Conservation (phyloP, 2,888 invertebrate genomes). For the Branchellion lobata region DNA sequence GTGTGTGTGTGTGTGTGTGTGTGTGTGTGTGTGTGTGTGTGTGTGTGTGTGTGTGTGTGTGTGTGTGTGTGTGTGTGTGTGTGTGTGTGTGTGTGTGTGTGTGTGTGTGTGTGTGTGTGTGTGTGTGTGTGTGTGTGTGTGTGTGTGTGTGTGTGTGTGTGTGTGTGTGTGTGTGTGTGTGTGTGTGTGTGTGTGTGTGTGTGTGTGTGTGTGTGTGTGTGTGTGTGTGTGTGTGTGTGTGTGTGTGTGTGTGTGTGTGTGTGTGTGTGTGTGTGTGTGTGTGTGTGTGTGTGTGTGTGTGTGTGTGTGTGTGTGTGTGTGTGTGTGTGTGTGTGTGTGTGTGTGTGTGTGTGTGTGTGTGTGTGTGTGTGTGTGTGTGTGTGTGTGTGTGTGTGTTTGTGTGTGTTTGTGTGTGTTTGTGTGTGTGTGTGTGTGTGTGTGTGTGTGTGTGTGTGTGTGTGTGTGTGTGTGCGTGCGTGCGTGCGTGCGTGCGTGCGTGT, state of each 20-base stretch:
- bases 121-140: conserved; percentile 39
- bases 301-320: conserved; percentile 3
- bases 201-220: conserved; percentile 24
- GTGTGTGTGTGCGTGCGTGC: neutral
- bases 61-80: too few species aligned
- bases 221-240: conserved; percentile 23
- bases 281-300: neutral
- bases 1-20: too few species aligned
- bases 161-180: conserved; percentile 27
- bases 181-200: conserved; percentile 17
- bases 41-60: too few species aligned
- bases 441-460: neutral
- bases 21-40: too few species aligned
- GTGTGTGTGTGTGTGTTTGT: neutral
- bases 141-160: conserved; percentile 40
- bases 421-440: neutral
- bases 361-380: neutral
- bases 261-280: neutral
- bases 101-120: conserved; percentile 10
- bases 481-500: neutral
- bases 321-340: conserved; percentile 7
- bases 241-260: conserved; percentile 38
- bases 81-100: too few species aligned
- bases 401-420: neutral
- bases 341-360: neutral